Evolutionary conservation across 2,113 vertebrate species (phyloP).

Genomic region (Grantiella picta): DNA sequence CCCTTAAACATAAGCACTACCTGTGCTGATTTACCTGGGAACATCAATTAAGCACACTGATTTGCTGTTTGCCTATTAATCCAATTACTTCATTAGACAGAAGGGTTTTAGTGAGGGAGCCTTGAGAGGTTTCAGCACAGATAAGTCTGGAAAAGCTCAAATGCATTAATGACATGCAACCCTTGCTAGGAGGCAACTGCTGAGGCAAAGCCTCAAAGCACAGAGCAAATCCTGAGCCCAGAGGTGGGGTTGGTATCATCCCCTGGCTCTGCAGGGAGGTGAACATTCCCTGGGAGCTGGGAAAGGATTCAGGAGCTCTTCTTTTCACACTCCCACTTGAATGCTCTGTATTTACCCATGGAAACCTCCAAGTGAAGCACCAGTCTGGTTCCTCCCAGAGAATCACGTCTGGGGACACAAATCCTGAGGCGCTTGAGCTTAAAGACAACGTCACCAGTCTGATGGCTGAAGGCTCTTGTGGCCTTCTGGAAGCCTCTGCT

Average conservation of each 20-base stretch:
- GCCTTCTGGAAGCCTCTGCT: neutral
- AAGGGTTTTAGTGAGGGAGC: neutral
- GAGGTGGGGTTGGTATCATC: neutral
- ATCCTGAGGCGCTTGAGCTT: neutral
- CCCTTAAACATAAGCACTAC: slow-evolving; percentile 3
- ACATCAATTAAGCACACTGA: neutral
- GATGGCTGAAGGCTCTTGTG: neutral
- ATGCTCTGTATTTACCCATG: neutral
- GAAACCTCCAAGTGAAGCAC: neutral
- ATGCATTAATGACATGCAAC: neutral
- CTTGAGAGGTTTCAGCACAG: neutral
- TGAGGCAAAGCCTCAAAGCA: neutral
- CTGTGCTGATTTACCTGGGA: slow-evolving; percentile 48
- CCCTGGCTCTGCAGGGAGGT: neutral
- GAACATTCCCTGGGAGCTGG: neutral
- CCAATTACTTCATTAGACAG: slow-evolving; percentile 43
- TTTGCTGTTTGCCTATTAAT: slow-evolving; percentile 34
- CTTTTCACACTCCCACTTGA: neutral
- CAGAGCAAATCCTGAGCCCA: neutral
- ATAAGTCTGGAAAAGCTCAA: neutral
- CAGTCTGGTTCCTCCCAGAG: neutral
- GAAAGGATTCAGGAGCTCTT: neutral
- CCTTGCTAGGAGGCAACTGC: neutral
- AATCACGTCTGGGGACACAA: neutral
- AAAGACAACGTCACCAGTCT: neutral